phyloP scores from a whole-genome alignment of 2,113 vertebrate species.

The Jacana jacana region DNA sequence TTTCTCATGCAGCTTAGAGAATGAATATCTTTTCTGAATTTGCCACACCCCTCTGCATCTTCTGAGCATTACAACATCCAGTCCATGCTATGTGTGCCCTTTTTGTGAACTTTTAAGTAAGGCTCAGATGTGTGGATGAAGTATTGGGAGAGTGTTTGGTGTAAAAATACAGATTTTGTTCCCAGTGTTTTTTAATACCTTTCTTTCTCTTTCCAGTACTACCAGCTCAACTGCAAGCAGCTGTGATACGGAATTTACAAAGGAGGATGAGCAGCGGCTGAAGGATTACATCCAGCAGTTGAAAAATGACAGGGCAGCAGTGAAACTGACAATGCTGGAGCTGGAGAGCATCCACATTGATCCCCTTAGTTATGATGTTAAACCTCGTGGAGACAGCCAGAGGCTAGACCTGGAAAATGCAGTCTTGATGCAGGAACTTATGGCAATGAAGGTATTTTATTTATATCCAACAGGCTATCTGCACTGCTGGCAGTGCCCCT shows the following conservation, averaged over 20 bases:
- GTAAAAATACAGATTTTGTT: neutral
- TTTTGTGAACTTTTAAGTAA: neutral
- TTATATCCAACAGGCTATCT: neutral
- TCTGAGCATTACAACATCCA: neutral
- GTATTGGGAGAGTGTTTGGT: neutral
- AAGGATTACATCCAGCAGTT: slow-evolving; percentile 89
- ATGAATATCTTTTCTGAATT: neutral
- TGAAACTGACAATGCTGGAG: slow-evolving; percentile 88
- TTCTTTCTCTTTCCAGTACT: slow-evolving; percentile 73
- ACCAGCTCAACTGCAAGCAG: slow-evolving; percentile 89
- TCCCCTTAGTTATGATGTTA: slow-evolving; percentile 83
- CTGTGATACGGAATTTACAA: slow-evolving; percentile 87
- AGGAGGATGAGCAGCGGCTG: slow-evolving; percentile 86
- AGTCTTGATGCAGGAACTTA: slow-evolving; percentile 89
- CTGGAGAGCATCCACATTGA: slow-evolving; percentile 89
- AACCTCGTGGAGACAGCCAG: slow-evolving; percentile 84
- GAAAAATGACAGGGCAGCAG: slow-evolving; percentile 85
- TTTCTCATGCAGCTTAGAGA: neutral
- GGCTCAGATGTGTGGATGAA: neutral
- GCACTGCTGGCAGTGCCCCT: neutral
- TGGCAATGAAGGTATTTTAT: slow-evolving; percentile 89
- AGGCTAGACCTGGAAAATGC: slow-evolving; percentile 88
- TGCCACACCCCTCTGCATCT: neutral
- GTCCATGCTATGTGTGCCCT: neutral
- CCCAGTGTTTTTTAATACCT: neutral